A percentile compares a stretch with the other conserved stretches of the same genome.
phyloP scores from a whole-genome alignment of 1,140 invertebrate species.

The Lordiphosa clarofinis region DNA sequence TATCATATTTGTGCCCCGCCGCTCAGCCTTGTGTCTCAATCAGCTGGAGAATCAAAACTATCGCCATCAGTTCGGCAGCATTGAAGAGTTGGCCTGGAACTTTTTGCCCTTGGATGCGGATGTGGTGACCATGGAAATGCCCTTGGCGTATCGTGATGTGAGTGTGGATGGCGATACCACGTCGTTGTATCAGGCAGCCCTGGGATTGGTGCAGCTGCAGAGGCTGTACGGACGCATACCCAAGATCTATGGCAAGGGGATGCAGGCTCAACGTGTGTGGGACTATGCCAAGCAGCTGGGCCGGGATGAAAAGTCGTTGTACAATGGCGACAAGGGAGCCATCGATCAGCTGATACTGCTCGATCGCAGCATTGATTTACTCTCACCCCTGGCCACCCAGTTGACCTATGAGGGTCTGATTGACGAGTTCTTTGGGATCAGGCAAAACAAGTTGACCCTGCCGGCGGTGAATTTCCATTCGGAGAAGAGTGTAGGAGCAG shows the following conservation, averaged over 20 bases:
- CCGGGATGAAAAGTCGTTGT: conserved; percentile 84
- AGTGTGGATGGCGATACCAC: conserved; percentile 93
- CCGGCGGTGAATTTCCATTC: conserved; percentile 91
- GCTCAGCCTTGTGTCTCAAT: conserved; percentile 92
- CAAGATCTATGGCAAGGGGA: conserved; percentile 93
- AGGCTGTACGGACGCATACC: conserved; percentile 93
- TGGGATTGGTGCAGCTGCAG: conserved; percentile 92
- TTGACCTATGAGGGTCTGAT: conserved; percentile 98
- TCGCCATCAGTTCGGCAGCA: conserved; percentile 86
- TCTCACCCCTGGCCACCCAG: conserved; percentile 95
- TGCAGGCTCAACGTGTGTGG: conserved; percentile 92
- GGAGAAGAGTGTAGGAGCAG: conserved; percentile 81
- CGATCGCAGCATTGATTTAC: conserved; percentile 93
- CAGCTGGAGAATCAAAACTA: conserved; percentile 91
- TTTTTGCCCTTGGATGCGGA: conserved; percentile 96
- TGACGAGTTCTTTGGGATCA: conserved; percentile 84
- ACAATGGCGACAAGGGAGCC: conserved; percentile 80
- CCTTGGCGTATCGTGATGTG: conserved; percentile 90
- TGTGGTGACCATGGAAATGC: conserved; percentile 94
- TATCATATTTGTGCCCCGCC: conserved; percentile 93
- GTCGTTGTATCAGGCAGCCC: conserved; percentile 92
- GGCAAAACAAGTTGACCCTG: conserved; percentile 87
- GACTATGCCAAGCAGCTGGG: conserved; percentile 91
- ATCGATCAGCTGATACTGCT: conserved; percentile 95
- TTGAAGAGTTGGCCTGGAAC: conserved; percentile 93